These are phyloP conservation scores for Nylanderia fulva DNA, from an alignment of 1,140 invertebrate species.

Conservation along the genomic window DNA sequence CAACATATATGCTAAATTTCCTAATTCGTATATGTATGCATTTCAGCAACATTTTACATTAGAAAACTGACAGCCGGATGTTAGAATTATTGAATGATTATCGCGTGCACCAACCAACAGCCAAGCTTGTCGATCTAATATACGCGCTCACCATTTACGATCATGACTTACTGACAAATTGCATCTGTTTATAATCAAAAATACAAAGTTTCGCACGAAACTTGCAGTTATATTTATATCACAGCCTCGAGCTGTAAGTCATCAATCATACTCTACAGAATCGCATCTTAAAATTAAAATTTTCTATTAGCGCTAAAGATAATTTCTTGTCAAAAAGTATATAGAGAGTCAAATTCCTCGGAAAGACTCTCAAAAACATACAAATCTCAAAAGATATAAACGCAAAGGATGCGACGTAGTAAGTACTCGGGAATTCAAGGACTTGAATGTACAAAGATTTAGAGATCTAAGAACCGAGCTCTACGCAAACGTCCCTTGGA, in stretches of 20 bases:
- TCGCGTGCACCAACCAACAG: conserved; percentile 20
- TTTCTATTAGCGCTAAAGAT: not conserved
- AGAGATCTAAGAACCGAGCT: conserved; percentile 19
- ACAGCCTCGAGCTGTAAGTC: not conserved
- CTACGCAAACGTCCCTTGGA: conserved; percentile 17
- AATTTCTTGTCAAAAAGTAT: conserved; percentile 9
- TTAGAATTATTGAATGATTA: conserved; percentile 27
- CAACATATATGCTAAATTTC: not conserved
- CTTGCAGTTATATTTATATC: not conserved
- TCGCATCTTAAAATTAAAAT: not conserved
- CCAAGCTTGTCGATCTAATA: conserved; percentile 21
- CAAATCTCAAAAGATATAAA: conserved; percentile 1
- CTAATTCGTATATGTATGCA: not conserved
- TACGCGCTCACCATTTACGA: conserved; percentile 19
- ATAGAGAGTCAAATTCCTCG: not conserved
- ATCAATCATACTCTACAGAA: not conserved
- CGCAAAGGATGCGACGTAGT: not conserved
- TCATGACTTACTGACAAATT: conserved; percentile 8
- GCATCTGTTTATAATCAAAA: conserved; percentile 7
- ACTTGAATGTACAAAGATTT: conserved; percentile 29
- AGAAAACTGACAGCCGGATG: conserved; percentile 1
- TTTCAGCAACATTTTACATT: conserved; percentile 4
- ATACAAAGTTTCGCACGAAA: not conserved
- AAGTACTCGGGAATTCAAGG: conserved; percentile 20
- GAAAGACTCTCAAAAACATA: not conserved